phyloP scores from a whole-genome alignment of 2,888 invertebrate species.

The Dusona sp. region DNA sequence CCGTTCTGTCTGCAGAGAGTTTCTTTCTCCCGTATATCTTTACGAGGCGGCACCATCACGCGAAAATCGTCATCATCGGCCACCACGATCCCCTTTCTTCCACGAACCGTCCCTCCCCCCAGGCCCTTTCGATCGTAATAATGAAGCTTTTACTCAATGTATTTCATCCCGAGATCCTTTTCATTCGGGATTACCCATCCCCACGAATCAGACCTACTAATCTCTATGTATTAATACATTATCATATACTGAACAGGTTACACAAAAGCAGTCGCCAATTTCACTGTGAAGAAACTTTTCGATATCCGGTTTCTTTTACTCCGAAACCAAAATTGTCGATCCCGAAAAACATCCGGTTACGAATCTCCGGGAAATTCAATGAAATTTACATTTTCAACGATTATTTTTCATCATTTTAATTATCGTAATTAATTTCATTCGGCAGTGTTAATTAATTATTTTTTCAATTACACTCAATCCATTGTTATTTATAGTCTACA shows the following conservation, averaged over 20 bases:
- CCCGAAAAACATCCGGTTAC: not conserved
- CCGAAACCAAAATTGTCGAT: not conserved
- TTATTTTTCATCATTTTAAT: not conserved
- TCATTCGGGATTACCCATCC: not conserved
- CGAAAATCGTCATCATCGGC: slow-evolving; percentile 21
- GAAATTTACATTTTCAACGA: not conserved
- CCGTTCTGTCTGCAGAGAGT: slow-evolving; percentile 11
- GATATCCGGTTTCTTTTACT: not conserved
- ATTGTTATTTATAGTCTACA: no score
- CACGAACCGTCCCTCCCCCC: not conserved
- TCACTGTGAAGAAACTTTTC: not conserved
- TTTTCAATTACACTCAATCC: no score
- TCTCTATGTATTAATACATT: not conserved
- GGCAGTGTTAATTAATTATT: not conserved
- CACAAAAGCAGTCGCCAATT: not conserved
- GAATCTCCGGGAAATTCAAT: not conserved
- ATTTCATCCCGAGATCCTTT: not conserved
- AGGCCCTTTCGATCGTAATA: not conserved
- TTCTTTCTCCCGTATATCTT: slow-evolving; percentile 18
- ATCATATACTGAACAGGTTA: not conserved
- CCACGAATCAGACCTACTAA: not conserved
- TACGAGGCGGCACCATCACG: slow-evolving; percentile 11
- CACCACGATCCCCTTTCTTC: not conserved
- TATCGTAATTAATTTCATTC: not conserved
- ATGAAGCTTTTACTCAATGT: not conserved